phyloP scores from a whole-genome alignment of 2,113 vertebrate genomes.

The Perognathus longimembris region DNA sequence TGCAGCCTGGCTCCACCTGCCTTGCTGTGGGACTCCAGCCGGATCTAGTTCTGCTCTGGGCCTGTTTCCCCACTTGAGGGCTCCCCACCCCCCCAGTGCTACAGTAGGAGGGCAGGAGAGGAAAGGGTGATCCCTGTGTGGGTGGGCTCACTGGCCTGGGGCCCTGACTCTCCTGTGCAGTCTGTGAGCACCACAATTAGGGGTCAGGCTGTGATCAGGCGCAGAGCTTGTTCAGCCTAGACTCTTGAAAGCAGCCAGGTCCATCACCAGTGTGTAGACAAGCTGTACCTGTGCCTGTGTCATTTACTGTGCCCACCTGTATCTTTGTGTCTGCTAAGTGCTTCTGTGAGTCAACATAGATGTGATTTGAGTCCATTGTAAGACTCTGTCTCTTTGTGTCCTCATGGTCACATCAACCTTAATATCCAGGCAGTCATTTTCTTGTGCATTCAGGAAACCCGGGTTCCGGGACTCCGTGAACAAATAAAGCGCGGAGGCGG shows the following conservation, averaged over 20 bases:
- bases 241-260: not conserved
- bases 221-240: not conserved
- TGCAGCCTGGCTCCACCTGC: not conserved
- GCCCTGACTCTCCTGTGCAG: not conserved
- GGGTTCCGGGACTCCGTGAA: not conserved
- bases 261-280: not conserved
- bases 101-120: too few relatives aligned
- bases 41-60: not conserved
- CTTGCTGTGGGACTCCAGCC: not conserved
- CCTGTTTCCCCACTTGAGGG: not conserved
- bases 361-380: not conserved
- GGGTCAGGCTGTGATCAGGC: too few relatives aligned
- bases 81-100: not conserved
- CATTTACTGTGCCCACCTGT: not conserved
- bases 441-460: not conserved
- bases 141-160: not conserved
- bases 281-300: not conserved
- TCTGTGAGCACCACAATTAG: not conserved
- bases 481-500: not conserved
- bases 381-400: not conserved
- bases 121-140: not conserved
- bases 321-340: not conserved
- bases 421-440: slow-evolving; percentile 13
- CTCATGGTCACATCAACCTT: not conserved
- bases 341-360: not conserved